These are phyloP conservation scores for Vespertilio murinus DNA, from an alignment of 2,797 vertebrate genomes.

Conservation along the genomic window DNA sequence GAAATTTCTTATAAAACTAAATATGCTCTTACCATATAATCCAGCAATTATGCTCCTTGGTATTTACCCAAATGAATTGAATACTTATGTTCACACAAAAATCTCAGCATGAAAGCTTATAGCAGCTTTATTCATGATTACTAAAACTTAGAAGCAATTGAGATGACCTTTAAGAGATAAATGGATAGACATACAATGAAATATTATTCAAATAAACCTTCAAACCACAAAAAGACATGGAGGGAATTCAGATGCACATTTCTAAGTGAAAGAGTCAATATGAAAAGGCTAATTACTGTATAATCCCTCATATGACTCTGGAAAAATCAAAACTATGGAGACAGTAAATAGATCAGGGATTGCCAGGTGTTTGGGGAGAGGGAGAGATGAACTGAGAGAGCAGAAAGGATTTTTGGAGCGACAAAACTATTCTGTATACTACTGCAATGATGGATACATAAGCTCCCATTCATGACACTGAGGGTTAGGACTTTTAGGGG, in stretches of 20 bases:
- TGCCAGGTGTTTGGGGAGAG: neutral
- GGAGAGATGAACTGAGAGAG: neutral
- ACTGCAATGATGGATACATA: neutral
- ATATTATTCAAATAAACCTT: neutral
- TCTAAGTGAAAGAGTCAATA: neutral
- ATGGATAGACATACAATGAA: neutral
- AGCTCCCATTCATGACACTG: neutral
- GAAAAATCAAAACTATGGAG: neutral
- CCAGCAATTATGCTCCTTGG: neutral
- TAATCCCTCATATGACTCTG: neutral
- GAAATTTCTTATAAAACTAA: constrained; percentile 32
- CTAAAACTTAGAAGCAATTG: neutral
- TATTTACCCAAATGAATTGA: neutral
- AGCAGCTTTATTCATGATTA: neutral
- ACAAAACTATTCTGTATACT: neutral
- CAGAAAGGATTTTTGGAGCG: neutral
- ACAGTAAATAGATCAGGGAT: neutral
- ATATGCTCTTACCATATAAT: neutral
- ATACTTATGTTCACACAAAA: neutral
- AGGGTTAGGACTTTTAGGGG: neutral
- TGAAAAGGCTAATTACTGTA: neutral
- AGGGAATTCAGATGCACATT: neutral
- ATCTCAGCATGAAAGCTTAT: neutral
- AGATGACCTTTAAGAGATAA: neutral
- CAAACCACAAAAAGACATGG: neutral